These are phyloP conservation scores for Parapsyche elsis DNA, from an alignment of 1,140 invertebrate species.

Conservation along the genomic window DNA sequence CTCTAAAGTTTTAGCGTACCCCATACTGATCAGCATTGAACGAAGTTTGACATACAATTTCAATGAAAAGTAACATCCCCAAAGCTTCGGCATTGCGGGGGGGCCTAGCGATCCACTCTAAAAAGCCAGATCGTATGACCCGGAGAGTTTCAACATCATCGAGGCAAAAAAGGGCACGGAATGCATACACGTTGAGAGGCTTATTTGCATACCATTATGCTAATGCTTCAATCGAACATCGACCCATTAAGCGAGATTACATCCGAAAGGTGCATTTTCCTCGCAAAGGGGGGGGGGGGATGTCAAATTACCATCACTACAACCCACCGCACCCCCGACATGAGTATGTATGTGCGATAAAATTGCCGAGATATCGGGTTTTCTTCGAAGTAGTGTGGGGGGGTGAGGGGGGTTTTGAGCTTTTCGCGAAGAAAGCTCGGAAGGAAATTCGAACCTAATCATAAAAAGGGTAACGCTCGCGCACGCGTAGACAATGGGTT, in stretches of 20 bases:
- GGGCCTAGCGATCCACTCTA: not conserved
- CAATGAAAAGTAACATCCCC: not conserved
- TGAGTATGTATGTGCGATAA: slow-evolving; percentile 30
- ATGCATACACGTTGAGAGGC: not conserved
- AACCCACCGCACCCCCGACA: not conserved
- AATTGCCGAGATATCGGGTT: slow-evolving; percentile 40
- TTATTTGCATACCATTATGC: slow-evolving; percentile 18
- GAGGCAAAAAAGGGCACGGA: not conserved
- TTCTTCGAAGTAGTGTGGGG: not conserved
- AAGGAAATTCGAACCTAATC: slow-evolving; percentile 43
- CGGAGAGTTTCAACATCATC: not conserved
- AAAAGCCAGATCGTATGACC: not conserved
- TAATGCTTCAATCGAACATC: slow-evolving; percentile 28
- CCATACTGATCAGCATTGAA: too few relatives aligned
- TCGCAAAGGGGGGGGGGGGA: not conserved
- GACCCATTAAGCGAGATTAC: slow-evolving; percentile 23
- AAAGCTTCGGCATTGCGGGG: not conserved
- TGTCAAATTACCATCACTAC: slow-evolving; percentile 28
- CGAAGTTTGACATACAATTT: too few relatives aligned
- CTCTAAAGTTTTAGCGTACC: too few relatives aligned
- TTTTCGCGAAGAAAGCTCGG: not conserved
- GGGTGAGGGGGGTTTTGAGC: not conserved
- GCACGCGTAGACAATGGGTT: not conserved
- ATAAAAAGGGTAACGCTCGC: slow-evolving; percentile 43
- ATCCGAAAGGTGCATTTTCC: slow-evolving; percentile 26